These are phyloP conservation scores for Portevinia maculata DNA, from an alignment of 2,888 invertebrate genomes.

Conservation along the genomic window DNA sequence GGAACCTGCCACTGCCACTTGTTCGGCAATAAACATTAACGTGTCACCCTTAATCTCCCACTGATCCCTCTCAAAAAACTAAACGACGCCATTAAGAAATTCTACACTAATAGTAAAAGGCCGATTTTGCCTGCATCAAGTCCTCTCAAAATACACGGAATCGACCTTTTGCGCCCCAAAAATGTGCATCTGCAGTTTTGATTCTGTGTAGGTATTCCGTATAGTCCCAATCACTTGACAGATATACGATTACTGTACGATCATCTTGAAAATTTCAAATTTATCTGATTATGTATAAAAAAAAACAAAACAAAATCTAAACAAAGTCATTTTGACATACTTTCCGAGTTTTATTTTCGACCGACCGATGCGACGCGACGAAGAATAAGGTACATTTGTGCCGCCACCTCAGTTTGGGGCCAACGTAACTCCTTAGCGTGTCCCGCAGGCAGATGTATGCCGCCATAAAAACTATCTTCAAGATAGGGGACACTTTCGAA, in stretches of 20 bases:
- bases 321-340: constrained; percentile 63
- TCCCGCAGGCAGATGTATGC: constrained; percentile 17
- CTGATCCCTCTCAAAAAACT: constrained; percentile 23
- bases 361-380: background rate
- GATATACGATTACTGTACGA: constrained; percentile 56
- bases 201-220: background rate
- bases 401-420: constrained; percentile 31
- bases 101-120: background rate
- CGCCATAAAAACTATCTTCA: constrained; percentile 26
- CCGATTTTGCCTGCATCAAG: constrained; percentile 1
- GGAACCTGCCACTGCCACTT: constrained; percentile 61
- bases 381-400: constrained; percentile 40
- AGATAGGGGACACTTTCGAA: background rate
- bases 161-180: constrained; percentile 3
- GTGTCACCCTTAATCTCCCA: constrained; percentile 47
- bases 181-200: constrained; percentile 34
- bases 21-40: constrained; percentile 65
- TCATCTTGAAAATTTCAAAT: constrained; percentile 58
- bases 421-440: constrained; percentile 37
- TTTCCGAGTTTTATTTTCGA: constrained; percentile 70
- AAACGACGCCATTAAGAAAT: constrained; percentile 17
- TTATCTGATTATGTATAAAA: constrained; percentile 66
- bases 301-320: constrained; percentile 56
- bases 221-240: constrained; percentile 25
- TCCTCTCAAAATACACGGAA: background rate